Conservation (phyloP, 2,797 vertebrate species). For the Chrysolophus pictus region DNA sequence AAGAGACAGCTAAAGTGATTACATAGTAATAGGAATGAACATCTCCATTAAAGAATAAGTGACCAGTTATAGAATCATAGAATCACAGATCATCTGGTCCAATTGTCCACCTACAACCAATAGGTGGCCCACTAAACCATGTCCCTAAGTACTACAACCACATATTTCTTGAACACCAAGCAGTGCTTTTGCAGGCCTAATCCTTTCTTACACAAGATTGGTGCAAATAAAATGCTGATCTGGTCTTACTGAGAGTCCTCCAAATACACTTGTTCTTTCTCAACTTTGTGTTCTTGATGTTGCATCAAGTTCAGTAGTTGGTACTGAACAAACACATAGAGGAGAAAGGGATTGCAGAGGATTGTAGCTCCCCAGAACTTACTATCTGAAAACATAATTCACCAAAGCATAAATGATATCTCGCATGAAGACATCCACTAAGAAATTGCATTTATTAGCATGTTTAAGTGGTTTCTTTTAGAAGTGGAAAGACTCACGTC, state of each 20-base stretch:
- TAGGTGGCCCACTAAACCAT: too few species aligned
- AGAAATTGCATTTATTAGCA: constrained; percentile 1
- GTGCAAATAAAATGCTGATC: neutral
- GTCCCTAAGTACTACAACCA: too few species aligned
- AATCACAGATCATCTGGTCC: too few species aligned
- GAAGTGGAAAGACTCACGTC: neutral
- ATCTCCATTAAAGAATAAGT: constrained; percentile 17
- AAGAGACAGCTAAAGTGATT: constrained; percentile 5
- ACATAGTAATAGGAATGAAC: constrained; percentile 27
- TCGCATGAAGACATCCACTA: neutral
- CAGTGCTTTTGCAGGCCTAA: neutral
- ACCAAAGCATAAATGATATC: neutral
- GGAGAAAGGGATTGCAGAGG: neutral
- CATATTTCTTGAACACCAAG: neutral
- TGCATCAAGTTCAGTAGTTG: neutral
- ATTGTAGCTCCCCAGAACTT: neutral
- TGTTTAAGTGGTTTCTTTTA: neutral
- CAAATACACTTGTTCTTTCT: neutral
- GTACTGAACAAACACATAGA: neutral
- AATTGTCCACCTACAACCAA: too few species aligned
- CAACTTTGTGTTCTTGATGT: neutral
- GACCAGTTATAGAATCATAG: neutral
- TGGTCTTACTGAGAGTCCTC: neutral
- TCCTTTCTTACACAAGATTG: neutral
- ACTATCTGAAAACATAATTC: neutral